These are phyloP conservation scores for Rhynchonycteris naso DNA, from an alignment of 2,797 vertebrate species.

Conservation along the genomic window DNA sequence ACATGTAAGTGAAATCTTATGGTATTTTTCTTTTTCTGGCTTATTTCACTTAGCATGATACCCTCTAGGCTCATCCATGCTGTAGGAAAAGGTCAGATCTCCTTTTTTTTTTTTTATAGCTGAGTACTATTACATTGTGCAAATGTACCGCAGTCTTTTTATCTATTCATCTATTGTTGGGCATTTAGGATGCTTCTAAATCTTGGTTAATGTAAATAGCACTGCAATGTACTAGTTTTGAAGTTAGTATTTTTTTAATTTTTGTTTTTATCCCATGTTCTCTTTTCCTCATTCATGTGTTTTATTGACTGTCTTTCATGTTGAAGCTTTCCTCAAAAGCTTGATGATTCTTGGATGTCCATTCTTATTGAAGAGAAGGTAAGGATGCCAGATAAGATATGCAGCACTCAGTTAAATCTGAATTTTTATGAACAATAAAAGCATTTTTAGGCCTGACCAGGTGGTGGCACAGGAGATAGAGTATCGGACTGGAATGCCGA, in stretches of 20 bases:
- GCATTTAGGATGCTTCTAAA: neutral
- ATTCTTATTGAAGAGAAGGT: neutral
- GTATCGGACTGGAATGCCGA: no score
- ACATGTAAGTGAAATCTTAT: neutral
- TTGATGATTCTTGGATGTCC: neutral
- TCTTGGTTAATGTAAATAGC: neutral
- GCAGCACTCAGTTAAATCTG: neutral
- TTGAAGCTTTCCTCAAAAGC: neutral
- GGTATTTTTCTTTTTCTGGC: neutral
- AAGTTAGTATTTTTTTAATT: neutral
- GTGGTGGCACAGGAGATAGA: no score
- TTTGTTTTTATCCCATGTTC: neutral
- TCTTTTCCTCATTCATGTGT: neutral
- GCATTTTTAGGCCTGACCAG: neutral
- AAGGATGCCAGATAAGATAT: neutral
- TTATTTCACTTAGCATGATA: neutral
- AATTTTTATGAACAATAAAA: slow-evolving; percentile 10
- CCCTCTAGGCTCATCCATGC: neutral
- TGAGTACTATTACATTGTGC: neutral
- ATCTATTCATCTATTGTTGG: neutral
- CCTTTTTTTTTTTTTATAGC: neutral
- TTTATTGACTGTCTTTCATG: neutral
- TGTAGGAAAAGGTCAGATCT: neutral
- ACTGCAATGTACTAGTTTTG: neutral
- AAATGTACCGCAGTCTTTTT: neutral